Evolutionary conservation across 2,113 vertebrate species (phyloP).

Genomic region (Axis porcinus): DNA sequence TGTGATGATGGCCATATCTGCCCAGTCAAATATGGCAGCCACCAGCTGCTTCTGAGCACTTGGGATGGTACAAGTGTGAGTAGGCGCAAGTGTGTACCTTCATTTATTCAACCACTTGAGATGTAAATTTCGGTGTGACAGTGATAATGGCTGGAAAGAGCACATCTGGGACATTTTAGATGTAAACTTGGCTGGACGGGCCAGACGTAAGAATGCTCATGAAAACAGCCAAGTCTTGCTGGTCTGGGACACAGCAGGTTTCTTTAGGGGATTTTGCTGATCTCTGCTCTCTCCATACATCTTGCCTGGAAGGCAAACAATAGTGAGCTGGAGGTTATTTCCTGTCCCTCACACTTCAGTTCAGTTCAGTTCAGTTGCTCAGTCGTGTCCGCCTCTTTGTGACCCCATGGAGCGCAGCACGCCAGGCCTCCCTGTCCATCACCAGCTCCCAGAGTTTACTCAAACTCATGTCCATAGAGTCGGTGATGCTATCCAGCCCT

Average conservation of each 20-base stretch:
- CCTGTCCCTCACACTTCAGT: background rate
- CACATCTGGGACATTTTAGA: background rate
- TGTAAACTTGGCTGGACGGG: background rate
- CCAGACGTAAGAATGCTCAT: background rate
- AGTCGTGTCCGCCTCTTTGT: too few relatives aligned
- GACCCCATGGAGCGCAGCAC: too few relatives aligned
- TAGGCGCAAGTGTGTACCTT: background rate
- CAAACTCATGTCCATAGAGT: too few relatives aligned
- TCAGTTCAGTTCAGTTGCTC: too few relatives aligned
- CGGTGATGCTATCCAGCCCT: too few relatives aligned
- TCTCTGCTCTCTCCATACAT: background rate
- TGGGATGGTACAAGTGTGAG: too few relatives aligned
- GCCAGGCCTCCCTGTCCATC: too few relatives aligned
- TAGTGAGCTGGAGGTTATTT: background rate
- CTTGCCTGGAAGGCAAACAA: background rate
- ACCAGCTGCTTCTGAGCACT: background rate
- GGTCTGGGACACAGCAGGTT: background rate
- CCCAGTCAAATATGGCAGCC: background rate
- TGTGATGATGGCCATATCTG: background rate
- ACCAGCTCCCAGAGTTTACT: too few relatives aligned
- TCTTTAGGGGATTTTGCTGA: background rate
- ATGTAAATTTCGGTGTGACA: background rate
- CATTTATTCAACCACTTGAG: background rate
- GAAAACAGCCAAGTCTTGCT: background rate
- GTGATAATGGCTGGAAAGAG: background rate